These are phyloP conservation scores for Hemiprocne comata DNA, from an alignment of 2,113 vertebrate genomes.

Conservation along the genomic window DNA sequence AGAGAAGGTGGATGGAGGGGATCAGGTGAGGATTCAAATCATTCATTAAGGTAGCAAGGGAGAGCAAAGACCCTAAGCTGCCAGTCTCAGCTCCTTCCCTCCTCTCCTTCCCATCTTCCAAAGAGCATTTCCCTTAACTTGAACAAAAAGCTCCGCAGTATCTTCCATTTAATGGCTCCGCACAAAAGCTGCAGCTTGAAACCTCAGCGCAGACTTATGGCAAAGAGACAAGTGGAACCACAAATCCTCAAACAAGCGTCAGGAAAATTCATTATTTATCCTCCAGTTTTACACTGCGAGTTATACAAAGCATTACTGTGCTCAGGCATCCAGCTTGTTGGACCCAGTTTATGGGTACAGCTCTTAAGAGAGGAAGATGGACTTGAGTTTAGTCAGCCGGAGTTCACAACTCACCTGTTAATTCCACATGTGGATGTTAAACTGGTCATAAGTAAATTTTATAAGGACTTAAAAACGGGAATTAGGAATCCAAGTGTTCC, in stretches of 20 bases:
- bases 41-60: background rate
- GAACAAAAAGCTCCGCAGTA: background rate
- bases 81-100: background rate
- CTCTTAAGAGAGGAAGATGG: background rate
- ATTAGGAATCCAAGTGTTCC: background rate
- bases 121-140: background rate
- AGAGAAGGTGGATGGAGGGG: background rate
- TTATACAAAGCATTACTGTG: background rate
- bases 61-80: background rate
- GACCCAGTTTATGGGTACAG: background rate
- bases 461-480: background rate
- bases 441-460: background rate
- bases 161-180: background rate
- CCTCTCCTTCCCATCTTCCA: background rate
- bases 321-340: background rate
- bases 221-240: background rate
- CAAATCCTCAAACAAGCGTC: background rate
- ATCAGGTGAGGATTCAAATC: background rate
- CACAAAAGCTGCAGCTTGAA: background rate
- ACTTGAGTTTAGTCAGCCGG: background rate
- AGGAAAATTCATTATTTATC: background rate
- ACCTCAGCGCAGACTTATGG: rapidly evolving
- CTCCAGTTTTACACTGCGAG: background rate
- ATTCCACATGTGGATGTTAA: rapidly evolving
- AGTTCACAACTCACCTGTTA: background rate